Base-by-base conservation (phyloP, 2,113 vertebrate genomes). In the Desmodus rotundus region DNA sequence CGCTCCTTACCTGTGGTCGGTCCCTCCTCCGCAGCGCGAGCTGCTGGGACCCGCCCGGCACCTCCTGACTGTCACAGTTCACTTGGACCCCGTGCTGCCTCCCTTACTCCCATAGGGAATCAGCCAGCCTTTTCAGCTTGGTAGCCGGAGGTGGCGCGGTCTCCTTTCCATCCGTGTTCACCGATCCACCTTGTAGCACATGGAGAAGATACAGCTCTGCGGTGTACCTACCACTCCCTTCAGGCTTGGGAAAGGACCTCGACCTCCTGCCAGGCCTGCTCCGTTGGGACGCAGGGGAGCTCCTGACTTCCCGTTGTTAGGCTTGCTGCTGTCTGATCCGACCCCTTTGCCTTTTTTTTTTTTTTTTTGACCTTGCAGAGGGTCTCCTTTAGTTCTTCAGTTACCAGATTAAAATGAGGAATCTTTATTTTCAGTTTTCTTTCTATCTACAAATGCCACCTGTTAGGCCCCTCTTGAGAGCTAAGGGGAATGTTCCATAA, bases 21-120 rank as follows among this genome's bases (percentile, higher is more conserved):
- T 17, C 7, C 61, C 11, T 7, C 20, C 11, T 50, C 2, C 33
- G 1, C 52, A 15, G 78, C 4, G 50, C 20, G 0, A 0, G 73
- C 15, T 20, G 19, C 54, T 7, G 2, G 2, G 12, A 7, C 5
- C 0, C 2, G 41, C 41, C 56, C 0, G 2, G 50, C 31, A 5
- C 0, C 43, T 6, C 38, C 38, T 4, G 52, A 72, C 54, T 3
- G 5, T 4, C 38, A 5, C 68, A 0, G 4, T 0, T 1, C n/a
- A 24, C 45, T 33, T 1, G 19, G 74, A 41, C 84, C 13, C 1
- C 41, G 9, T 24, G 41, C 13, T 4, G 28, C 38, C 14, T 0
- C 1, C 6, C 31, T 41, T 5, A 8, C 17, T 7, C 3, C 19
- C 0, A 0, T 31, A 0, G 33, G n/a, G 10, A 1, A 3, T 63